A percentile compares a stretch with the other conserved stretches of the same genome.
Evolutionary conservation across 2,797 vertebrate species (phyloP).

Genomic region (Periparus ater): DNA sequence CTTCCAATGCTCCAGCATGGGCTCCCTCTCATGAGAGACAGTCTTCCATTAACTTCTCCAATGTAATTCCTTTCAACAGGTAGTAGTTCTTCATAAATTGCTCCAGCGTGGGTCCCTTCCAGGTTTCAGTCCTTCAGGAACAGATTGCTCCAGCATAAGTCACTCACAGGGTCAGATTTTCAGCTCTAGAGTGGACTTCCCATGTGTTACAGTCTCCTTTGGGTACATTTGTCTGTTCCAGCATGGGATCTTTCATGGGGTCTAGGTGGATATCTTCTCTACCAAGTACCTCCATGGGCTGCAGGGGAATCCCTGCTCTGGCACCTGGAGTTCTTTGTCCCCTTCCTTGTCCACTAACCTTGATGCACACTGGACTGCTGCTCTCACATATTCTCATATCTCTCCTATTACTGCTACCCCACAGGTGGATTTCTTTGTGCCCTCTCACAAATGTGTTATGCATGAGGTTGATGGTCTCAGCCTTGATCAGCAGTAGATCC

Average conservation of each 20-base stretch:
- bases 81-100: not conserved
- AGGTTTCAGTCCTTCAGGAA: no score
- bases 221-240: not conserved
- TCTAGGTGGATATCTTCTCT: not conserved
- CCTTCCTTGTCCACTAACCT: not conserved
- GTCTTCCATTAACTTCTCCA: not conserved
- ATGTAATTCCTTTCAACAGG: not conserved
- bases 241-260: rapidly evolving
- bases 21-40: rapidly evolving
- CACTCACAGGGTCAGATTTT: rapidly evolving
- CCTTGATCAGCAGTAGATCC: not conserved
- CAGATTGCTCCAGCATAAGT: not conserved
- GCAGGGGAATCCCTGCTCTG: not conserved
- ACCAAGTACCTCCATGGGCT: rapidly evolving
- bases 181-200: not conserved
- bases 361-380: not conserved
- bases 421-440: not conserved
- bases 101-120: rapidly evolving
- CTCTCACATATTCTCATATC: not conserved
- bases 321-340: not conserved
- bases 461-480: not conserved
- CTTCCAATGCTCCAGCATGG: not conserved
- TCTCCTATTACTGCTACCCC: not conserved
- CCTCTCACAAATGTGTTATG: not conserved
- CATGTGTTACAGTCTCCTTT: not conserved